These are phyloP conservation scores for Umimayanthus chanpuru DNA, from an alignment of 92 coral and sea anemone species.

Conservation along the genomic window DNA sequence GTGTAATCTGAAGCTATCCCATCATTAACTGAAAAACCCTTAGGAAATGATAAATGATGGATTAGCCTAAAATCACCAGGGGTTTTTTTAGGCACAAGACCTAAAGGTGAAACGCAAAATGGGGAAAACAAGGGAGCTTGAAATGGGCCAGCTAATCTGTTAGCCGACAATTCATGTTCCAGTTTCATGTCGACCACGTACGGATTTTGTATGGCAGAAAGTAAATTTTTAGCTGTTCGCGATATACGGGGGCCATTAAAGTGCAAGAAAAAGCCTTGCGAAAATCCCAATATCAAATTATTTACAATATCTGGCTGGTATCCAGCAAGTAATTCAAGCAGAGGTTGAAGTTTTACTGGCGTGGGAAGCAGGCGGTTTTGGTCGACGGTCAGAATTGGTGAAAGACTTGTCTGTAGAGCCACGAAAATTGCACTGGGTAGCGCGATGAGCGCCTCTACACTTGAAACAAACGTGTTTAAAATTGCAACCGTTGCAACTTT, in stretches of 20 bases:
- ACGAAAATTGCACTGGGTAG: neutral
- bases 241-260: slow-evolving; percentile 40
- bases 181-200: slow-evolving; percentile 53
- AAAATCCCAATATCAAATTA: slow-evolving; percentile 19
- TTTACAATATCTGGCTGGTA: neutral
- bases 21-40: slow-evolving; percentile 47
- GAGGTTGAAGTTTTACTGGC: neutral
- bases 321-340: neutral
- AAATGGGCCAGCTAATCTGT: slow-evolving; percentile 59
- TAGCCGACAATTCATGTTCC: slow-evolving; percentile 51
- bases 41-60: slow-evolving; percentile 61
- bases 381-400: neutral
- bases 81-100: slow-evolving; percentile 50
- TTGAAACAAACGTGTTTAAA: neutral
- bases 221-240: slow-evolving; percentile 47
- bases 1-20: slow-evolving; percentile 30
- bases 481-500: neutral
- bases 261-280: slow-evolving; percentile 42
- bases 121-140: slow-evolving; percentile 46
- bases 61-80: slow-evolving; percentile 51
- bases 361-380: neutral
- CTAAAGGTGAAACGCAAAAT: slow-evolving; percentile 42
- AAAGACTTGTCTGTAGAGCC: neutral
- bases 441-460: neutral
- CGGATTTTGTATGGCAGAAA: slow-evolving; percentile 51